phyloP scores from a whole-genome alignment of 2,888 invertebrate genomes.

The Cenopis cana region DNA sequence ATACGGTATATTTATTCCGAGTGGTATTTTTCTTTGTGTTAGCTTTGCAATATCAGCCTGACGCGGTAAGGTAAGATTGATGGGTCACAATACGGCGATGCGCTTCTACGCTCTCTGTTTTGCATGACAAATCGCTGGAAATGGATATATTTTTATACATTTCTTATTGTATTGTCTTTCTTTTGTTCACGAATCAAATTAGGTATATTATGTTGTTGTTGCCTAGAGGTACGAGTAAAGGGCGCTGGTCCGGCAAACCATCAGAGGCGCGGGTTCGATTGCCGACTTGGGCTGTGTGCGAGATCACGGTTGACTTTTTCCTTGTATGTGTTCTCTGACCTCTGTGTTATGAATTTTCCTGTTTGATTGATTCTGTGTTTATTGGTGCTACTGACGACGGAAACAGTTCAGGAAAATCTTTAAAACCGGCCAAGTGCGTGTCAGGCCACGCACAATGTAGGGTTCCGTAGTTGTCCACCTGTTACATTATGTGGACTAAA shows the following conservation, averaged over 20 bases:
- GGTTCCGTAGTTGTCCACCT: no score
- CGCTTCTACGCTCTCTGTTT: slow-evolving; percentile 5
- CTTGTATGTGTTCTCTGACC: no score
- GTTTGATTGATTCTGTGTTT: neutral
- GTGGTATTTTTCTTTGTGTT: slow-evolving; percentile 17
- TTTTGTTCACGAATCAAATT: no score
- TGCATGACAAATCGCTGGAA: slow-evolving; percentile 16
- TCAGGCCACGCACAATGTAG: no score
- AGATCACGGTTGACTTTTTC: no score
- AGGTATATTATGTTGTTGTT: no score
- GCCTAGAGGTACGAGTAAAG: no score
- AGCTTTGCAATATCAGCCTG: slow-evolving; percentile 28
- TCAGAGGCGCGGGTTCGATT: no score
- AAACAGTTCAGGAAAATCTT: neutral
- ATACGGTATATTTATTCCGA: slow-evolving; percentile 15
- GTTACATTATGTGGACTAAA: no score
- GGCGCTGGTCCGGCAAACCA: no score
- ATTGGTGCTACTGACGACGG: neutral
- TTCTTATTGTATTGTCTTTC: neutral
- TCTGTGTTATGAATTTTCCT: neutral
- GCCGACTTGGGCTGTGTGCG: no score
- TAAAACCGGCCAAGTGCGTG: neutral
- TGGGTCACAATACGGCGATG: slow-evolving; percentile 25
- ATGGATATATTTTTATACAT: neutral
- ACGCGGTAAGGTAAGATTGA: slow-evolving; percentile 28